Conservation (phyloP, 2,113 vertebrate genomes). For the Rhabdornis inornatus region DNA sequence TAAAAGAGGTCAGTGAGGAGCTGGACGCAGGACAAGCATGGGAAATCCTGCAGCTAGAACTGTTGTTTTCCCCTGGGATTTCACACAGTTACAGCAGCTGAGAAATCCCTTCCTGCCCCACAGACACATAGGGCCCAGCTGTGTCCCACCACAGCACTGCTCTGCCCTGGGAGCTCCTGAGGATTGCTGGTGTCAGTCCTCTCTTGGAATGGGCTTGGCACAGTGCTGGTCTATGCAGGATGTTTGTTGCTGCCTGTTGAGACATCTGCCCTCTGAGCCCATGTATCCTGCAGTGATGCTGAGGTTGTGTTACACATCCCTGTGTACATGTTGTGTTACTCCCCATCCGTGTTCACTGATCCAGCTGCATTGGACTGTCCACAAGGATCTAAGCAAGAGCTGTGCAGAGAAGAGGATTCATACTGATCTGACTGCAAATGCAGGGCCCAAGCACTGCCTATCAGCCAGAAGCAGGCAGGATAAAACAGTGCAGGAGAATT, state of each 20-base stretch:
- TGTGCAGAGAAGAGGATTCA: neutral
- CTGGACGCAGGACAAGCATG: accelerated
- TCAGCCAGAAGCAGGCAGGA: neutral
- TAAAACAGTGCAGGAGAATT: neutral
- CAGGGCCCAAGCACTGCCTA: neutral
- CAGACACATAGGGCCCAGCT: neutral
- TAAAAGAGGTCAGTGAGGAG: neutral
- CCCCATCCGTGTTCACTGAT: neutral
- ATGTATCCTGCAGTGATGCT: accelerated
- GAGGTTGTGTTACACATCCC: neutral
- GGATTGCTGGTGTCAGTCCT: neutral
- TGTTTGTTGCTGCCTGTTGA: neutral
- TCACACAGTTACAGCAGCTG: neutral
- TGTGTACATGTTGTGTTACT: no score
- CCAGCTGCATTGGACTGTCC: accelerated
- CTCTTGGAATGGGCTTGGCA: neutral
- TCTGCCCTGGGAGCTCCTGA: neutral
- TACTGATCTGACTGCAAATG: neutral
- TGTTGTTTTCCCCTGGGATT: neutral
- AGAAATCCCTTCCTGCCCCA: neutral
- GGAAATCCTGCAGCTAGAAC: neutral
- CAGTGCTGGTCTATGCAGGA: neutral
- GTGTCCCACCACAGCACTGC: accelerated
- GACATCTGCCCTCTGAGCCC: neutral
- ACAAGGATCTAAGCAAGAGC: neutral